phyloP scores from a whole-genome alignment of 2,888 invertebrate species.

The Microplitis deprimator region DNA sequence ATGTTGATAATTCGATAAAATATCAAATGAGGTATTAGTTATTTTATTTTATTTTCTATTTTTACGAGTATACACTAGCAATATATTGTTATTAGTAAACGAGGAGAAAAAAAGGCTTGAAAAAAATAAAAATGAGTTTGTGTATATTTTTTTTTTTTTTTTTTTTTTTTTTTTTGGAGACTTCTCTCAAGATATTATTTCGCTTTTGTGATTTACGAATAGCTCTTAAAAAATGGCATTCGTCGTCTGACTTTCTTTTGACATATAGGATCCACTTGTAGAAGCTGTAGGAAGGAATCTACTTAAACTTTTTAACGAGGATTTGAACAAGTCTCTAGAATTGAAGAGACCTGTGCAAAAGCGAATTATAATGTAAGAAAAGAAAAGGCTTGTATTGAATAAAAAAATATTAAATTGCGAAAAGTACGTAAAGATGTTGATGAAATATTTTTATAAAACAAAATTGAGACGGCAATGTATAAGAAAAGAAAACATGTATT shows the following conservation, averaged over 20 bases:
- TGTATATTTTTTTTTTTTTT: background rate
- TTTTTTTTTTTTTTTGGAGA: background rate
- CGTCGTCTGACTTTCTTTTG: background rate
- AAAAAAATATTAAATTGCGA: conserved; percentile 34
- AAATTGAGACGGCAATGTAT: background rate
- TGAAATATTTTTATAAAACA: background rate
- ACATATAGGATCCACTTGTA: conserved; percentile 45
- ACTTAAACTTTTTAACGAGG: conserved; percentile 65
- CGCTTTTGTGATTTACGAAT: background rate
- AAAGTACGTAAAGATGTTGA: background rate
- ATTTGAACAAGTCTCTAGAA: conserved; percentile 56
- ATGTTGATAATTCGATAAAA: conserved; percentile 20
- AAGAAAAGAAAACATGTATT: background rate
- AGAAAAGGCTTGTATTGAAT: conserved; percentile 33
- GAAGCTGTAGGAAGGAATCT: conserved; percentile 51
- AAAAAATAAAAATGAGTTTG: too few relatives aligned
- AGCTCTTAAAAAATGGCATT: conserved; percentile 14
- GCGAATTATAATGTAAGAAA: conserved; percentile 36
- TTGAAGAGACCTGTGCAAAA: conserved; percentile 13
- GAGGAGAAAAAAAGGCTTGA: too few relatives aligned
- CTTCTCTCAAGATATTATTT: background rate
- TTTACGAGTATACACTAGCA: background rate
- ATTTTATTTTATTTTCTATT: background rate
- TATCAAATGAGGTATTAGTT: background rate
- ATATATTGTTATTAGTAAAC: too few relatives aligned